Base-by-base conservation (phyloP, 2,113 vertebrate genomes). In the Petroica traversi region DNA sequence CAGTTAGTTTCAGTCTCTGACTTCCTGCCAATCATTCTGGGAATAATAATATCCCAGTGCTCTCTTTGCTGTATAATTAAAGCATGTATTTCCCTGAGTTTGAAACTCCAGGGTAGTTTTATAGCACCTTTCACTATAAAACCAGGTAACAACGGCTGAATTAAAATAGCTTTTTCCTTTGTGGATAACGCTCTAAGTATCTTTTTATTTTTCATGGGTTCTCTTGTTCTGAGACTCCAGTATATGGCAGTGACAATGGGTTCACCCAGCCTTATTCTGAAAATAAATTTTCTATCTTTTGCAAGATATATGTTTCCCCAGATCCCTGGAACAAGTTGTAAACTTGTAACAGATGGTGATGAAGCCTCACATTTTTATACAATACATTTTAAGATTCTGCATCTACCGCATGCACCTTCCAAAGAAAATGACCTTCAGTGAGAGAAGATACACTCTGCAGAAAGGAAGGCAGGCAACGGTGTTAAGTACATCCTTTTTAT, bases 301-400 rank as follows among this genome's bases (percentile, higher is more conserved):
- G 95, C 89, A 94, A 97, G 98, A 98, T 98, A 98, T 98, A 98
- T 98, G 97, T 97, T 86, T 95, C 98, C 97, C 97, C 84, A 97
- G 98, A 97, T 98, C 97, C 96, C 95, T 88, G 92, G 94, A 97
- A 97, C 96, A 98, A 96, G 97, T 96, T 98, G 95, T 97, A 98
- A 98, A 98, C 97, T 97, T 97, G 94, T 97, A 98, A 98, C 97
- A 98, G 98, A 98, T 98, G 97, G 97, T 95, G 96, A 98, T 98
- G 97, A 98, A 98, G 94, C 96, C 95, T 97, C 95, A 96, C 89
- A 97, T 97, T 97, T 98, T 97, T 98, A 97, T 97, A 97, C 93
- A 98, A 98, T 98, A 96, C 93, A 94, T 95, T 97, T 97, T 95
- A 93, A 97, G 96, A 98, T 97, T 97, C 97, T 97, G 91, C 92